Conservation (phyloP, 2,888 invertebrate species). For the Cantharis lateralis region DNA sequence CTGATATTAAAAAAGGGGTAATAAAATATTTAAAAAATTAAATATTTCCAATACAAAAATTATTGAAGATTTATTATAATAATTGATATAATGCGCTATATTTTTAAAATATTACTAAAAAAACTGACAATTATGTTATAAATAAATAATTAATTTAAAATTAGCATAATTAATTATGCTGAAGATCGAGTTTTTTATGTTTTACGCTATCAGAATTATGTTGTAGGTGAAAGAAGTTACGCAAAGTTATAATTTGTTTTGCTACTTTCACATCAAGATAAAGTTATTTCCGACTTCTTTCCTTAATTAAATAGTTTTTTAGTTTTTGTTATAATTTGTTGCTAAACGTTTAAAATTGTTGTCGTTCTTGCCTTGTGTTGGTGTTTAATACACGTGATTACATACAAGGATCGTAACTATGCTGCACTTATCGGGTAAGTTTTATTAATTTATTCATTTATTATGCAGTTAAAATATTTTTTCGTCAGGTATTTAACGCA, state of each 20-base stretch:
- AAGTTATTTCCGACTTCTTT: neutral
- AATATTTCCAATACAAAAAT: too few species aligned
- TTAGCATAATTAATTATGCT: neutral
- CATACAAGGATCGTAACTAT: neutral
- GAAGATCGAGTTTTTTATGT: neutral
- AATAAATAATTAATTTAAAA: neutral
- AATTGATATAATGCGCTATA: too few species aligned
- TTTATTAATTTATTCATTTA: too few species aligned
- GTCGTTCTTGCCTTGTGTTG: neutral
- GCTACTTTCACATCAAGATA: neutral
- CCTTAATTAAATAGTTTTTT: neutral
- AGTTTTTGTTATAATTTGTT: neutral
- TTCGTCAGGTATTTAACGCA: neutral
- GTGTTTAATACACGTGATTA: neutral
- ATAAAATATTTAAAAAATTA: too few species aligned
- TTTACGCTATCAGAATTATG: neutral
- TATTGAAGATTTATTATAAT: too few species aligned
- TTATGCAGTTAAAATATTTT: neutral
- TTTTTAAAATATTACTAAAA: neutral
- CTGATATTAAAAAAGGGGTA: too few species aligned
- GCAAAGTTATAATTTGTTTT: neutral
- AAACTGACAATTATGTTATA: neutral
- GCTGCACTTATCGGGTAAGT: neutral
- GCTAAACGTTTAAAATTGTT: neutral
- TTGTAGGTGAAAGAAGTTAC: neutral